Evolutionary conservation across 2,113 vertebrate genomes (phyloP).

Genomic region (Hiodon alosoides): DNA sequence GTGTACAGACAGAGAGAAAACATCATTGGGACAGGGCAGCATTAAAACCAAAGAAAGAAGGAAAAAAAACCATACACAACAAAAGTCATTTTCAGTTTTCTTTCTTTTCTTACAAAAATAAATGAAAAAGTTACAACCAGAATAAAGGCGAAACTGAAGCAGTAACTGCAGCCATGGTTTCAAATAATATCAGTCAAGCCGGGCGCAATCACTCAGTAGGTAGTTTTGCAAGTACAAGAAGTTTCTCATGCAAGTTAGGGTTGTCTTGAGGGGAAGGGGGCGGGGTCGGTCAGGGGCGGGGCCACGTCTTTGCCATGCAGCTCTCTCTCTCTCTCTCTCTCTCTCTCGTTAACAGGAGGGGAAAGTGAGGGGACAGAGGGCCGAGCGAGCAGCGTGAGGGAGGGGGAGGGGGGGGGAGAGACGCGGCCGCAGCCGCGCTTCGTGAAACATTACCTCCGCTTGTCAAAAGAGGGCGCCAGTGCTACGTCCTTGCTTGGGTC

Average conservation of each 20-base stretch:
- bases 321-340: slow-evolving; percentile 83
- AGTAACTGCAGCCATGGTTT: slow-evolving; percentile 84
- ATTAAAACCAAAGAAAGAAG: slow-evolving; percentile 54
- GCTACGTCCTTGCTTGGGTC: slow-evolving; percentile 90
- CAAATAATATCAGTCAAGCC: slow-evolving; percentile 62
- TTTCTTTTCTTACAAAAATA: slow-evolving; percentile 70
- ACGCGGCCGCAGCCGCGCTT: slow-evolving; percentile 55
- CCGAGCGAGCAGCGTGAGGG: slow-evolving; percentile 48
- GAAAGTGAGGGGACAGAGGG: slow-evolving; percentile 55
- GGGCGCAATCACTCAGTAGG: slow-evolving; percentile 87
- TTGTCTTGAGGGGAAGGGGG: slow-evolving; percentile 67
- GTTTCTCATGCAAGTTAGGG: slow-evolving; percentile 84
- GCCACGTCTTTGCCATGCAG: slow-evolving; percentile 89
- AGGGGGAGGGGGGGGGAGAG: slow-evolving; percentile 43
- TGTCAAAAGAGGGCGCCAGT: slow-evolving; percentile 96
- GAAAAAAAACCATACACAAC: slow-evolving; percentile 57
- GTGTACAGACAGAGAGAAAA: slow-evolving; percentile 45
- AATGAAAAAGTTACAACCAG: slow-evolving; percentile 62
- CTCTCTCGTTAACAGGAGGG: too few relatives aligned
- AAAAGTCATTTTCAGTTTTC: slow-evolving; percentile 65
- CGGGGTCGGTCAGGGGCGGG: slow-evolving; percentile 51
- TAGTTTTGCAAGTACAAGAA: slow-evolving; percentile 90
- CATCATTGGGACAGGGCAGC: slow-evolving; percentile 52
- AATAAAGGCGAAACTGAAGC: slow-evolving; percentile 77
- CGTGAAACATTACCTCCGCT: slow-evolving; percentile 97